Conservation (phyloP, 2,888 invertebrate genomes). For the Luperina nickerlii region DNA sequence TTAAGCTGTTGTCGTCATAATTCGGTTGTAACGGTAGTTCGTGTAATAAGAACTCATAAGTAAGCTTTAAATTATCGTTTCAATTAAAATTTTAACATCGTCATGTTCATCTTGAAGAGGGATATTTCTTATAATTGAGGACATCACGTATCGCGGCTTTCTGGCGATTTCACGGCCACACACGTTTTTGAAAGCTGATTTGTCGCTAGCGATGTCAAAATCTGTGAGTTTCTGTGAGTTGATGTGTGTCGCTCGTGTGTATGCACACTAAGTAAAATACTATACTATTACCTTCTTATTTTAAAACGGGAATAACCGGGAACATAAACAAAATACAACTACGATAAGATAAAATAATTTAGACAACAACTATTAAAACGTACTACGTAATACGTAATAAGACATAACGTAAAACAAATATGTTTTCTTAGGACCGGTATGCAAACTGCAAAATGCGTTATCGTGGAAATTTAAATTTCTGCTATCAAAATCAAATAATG, state of each 20-base stretch:
- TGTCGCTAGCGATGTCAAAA: background rate
- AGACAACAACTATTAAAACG: slow-evolving; percentile 17
- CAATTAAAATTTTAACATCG: background rate
- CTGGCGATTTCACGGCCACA: no score
- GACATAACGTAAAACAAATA: slow-evolving; percentile 54
- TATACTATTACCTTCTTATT: background rate
- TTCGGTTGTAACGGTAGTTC: slow-evolving; percentile 4
- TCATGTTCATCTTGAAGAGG: background rate
- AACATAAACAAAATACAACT: background rate
- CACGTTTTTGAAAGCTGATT: background rate
- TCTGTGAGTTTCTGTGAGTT: background rate
- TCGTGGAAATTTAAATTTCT: slow-evolving; percentile 34
- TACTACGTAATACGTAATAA: slow-evolving; percentile 35
- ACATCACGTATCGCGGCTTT: background rate
- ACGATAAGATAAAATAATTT: slow-evolving; percentile 12
- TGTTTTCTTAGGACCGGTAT: slow-evolving; percentile 46
- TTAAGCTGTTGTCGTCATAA: slow-evolving; percentile 21
- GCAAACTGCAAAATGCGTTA: slow-evolving; percentile 41
- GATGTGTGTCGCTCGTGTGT: no score
- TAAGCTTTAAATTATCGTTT: background rate
- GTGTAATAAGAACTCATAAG: slow-evolving; percentile 7
- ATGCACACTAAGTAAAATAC: no score
- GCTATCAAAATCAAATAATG: slow-evolving; percentile 38
- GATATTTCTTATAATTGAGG: background rate
- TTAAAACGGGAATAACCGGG: background rate